phyloP scores from a whole-genome alignment of 1,140 invertebrate genomes.

The Drosophila nasuta region DNA sequence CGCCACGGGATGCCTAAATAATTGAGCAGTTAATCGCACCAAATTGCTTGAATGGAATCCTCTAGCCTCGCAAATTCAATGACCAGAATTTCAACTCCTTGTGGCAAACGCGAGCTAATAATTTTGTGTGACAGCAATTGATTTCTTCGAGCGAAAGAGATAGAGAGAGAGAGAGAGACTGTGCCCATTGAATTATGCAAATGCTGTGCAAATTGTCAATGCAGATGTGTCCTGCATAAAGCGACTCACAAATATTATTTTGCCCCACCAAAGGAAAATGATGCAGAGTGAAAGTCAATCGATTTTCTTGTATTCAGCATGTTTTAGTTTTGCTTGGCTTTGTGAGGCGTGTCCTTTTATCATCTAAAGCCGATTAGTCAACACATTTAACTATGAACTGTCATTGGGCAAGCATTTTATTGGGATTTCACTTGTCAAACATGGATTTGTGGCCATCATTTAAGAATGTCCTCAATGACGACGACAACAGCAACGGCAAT shows the following conservation, averaged over 20 bases:
- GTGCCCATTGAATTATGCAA: conserved; percentile 80
- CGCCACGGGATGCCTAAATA: conserved; percentile 76
- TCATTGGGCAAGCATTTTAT: conserved; percentile 13
- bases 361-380: conserved; percentile 52
- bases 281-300: conserved; percentile 71
- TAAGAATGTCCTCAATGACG: conserved; percentile 2
- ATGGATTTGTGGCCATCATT: conserved; percentile 36
- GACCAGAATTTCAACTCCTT: conserved; percentile 27
- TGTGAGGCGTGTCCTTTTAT: conserved; percentile 26
- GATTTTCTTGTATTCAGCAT: conserved; percentile 69
- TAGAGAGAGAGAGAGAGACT: conserved; percentile 2
- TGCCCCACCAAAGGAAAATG: conserved; percentile 35
- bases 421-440: conserved; percentile 41
- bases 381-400: conserved; percentile 37
- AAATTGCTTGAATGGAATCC: conserved; percentile 79
- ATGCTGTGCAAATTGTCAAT: conserved; percentile 68
- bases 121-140: conserved; percentile 69
- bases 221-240: conserved; percentile 51
- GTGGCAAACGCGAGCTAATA: conserved; percentile 13
- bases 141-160: conserved; percentile 37
- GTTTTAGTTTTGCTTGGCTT: conserved; percentile 24
- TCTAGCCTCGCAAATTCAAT: conserved; percentile 15
- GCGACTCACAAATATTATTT: conserved; percentile 15
- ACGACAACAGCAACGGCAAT: too few relatives aligned
- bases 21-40: conserved; percentile 82